Evolutionary conservation across 2,797 vertebrate genomes (phyloP), one percentile per base, ranked within the genome.

Genomic region (Triplophysa bombifrons): DNA sequence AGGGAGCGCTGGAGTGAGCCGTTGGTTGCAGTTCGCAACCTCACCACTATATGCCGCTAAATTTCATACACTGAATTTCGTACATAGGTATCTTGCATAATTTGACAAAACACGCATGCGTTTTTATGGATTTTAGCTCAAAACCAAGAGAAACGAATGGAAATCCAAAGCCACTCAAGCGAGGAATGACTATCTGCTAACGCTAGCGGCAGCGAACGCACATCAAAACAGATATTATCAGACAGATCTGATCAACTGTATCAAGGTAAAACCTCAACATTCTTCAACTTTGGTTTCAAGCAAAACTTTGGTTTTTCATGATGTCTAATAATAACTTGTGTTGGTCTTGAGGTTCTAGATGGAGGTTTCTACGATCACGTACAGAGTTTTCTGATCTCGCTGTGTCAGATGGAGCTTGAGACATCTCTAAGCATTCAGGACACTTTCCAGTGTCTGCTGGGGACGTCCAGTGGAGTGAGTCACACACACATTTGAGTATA

Each of bases 111-210:
- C 20, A 20, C 20, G 53, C 2, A 48, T 2, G 20, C 7, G 1
- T 67, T 60, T 48, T 9, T 77, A 25, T 77, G 56, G 6, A 22
- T 88, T 87, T 2, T 85, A 99, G 97, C 95, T 98, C 87, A 98
- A 98, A 96, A 96, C 96, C 51, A 96, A 97, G 56, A 90, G 95
- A 51, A 96, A 95, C 0, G 97, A 99, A 86, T 98, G 95, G 78
- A 98, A 96, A 90, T 95, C 96, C 80, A 98, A 96, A 94, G 95
- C 98, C 16, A 97, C 95, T 9, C 96, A 97, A 0, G 92, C 95
- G 12, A 94, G 98, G 83, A 99, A 99, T 12, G 97, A 99, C 87
- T 99, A 98, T 85, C 96, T 99, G 72, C 97, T 99, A 67, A 96
- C 93, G 0, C 89, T 98, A 80, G 95, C 95, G n/a, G 96, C 96